Evolutionary conservation across 2,113 vertebrate species (phyloP), one percentile per base, ranked within the genome.

Genomic region (Odobenus rosmarus): DNA sequence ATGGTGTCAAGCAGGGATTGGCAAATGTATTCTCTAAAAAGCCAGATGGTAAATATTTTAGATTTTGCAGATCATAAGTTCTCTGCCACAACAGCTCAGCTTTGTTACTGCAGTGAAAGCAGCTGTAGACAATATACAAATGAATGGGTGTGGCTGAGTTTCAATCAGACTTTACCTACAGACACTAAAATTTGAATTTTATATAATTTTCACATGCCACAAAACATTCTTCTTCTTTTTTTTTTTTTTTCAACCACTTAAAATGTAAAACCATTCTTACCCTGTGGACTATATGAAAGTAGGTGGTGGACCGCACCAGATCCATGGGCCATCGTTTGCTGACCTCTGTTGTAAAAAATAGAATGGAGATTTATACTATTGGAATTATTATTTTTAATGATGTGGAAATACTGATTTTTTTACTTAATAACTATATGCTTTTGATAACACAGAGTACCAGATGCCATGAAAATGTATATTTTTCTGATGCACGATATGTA

Each of bases 351-450:
- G 7, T 82, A 85, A 93, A 55, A 28, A 88, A 90, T 39, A 42
- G 49, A 77, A 85, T 7, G 15, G 67, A 98, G 94, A 97, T 88
- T 97, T 95, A 95, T 92, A 67, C 31, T 51, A 88, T 85, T 39
- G 64, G 36, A 89, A 92, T 97, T 86, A 89, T 86, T 95, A n/a
- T 97, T 96, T 97, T 96, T 97, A 97, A 96, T 51, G 90, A 97
- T 93, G 93, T 72, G 92, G 88, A 97, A 97, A 97, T 88, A 96
- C 49, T 46, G 92, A 92, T 53, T 76, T 80, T 85, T 93, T 88
- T 77, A 96, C 92, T 67, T 93, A 92, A 79, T 86, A 83, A 92
- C 83, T 72, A 13, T 46, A 90, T 81, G 51, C 62, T 95, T 97
- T 97, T 90, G 90, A 91, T 94, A 96, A 93, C 31, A 1, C 67